Percentiles rank a stretch among this genome's conserved stretches.
These are phyloP conservation scores for Chrosomus eos DNA, from an alignment of 2,797 vertebrate genomes.

Conservation along the genomic window DNA sequence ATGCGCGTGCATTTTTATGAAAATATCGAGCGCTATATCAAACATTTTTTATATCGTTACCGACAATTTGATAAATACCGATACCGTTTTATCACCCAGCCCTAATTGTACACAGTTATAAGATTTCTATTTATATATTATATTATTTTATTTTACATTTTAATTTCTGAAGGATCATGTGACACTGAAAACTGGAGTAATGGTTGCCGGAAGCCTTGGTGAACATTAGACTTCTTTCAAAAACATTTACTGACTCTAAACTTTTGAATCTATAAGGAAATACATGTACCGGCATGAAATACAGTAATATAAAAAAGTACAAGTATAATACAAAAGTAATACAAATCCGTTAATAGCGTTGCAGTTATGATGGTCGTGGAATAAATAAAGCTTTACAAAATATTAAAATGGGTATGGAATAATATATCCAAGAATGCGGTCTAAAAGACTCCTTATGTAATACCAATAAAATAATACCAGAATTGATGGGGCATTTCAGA, in stretches of 20 bases:
- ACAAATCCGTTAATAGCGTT: background rate
- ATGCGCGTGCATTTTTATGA: no score
- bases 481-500: constrained; percentile 19
- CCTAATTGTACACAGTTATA: no score
- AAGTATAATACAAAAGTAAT: background rate
- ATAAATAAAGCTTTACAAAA: background rate
- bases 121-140: background rate
- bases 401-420: background rate
- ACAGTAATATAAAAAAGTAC: background rate
- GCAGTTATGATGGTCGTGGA: background rate
- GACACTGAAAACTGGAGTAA: background rate
- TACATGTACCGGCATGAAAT: background rate
- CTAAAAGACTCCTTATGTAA: background rate
- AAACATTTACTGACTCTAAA: background rate
- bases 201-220: background rate
- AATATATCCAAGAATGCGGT: background rate
- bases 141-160: background rate
- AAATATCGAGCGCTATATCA: no score
- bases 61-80: no score
- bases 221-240: background rate
- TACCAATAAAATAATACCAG: background rate
- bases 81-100: no score
- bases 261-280: background rate
- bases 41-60: no score
- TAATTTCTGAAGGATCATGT: background rate